A percentile compares a stretch with the other conserved stretches of the same genome.
phyloP scores from a whole-genome alignment of 2,797 vertebrate species.

The Poecile montanus region DNA sequence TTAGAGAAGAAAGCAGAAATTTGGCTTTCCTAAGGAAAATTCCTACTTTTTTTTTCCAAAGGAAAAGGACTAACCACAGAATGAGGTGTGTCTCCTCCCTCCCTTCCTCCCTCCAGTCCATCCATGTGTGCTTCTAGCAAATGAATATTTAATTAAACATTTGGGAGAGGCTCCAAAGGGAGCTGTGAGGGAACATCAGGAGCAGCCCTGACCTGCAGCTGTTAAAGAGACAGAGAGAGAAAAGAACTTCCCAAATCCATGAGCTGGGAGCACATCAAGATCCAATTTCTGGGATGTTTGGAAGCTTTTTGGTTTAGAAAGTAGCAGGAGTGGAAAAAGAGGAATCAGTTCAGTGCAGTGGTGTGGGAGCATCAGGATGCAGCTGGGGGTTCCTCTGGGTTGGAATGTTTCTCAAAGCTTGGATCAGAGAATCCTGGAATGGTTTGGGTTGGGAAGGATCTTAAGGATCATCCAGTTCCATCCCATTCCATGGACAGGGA shows the following conservation, averaged over 20 bases:
- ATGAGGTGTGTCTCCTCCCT: background rate
- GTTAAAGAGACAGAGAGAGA: background rate
- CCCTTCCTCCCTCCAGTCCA: background rate
- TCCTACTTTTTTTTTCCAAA: background rate
- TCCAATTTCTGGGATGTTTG: background rate
- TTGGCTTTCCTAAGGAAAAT: background rate
- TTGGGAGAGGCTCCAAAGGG: background rate
- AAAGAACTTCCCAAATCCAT: background rate
- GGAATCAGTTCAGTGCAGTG: background rate
- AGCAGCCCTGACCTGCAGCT: background rate
- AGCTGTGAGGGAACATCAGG: background rate
- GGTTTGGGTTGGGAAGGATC: rapidly evolving
- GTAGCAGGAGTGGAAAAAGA: background rate
- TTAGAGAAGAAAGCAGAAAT: background rate
- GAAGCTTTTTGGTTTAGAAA: background rate
- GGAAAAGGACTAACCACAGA: background rate
- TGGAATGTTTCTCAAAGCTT: background rate
- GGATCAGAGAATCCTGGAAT: background rate
- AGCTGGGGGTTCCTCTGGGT: rapidly evolving
- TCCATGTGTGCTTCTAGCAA: background rate
- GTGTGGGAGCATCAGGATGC: background rate
- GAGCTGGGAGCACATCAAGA: background rate
- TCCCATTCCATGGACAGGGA: background rate
- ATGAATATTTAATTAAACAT: background rate
- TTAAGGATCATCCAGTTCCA: background rate